Conservation (phyloP, 2,797 vertebrate species). For the Nyctibius grandis region DNA sequence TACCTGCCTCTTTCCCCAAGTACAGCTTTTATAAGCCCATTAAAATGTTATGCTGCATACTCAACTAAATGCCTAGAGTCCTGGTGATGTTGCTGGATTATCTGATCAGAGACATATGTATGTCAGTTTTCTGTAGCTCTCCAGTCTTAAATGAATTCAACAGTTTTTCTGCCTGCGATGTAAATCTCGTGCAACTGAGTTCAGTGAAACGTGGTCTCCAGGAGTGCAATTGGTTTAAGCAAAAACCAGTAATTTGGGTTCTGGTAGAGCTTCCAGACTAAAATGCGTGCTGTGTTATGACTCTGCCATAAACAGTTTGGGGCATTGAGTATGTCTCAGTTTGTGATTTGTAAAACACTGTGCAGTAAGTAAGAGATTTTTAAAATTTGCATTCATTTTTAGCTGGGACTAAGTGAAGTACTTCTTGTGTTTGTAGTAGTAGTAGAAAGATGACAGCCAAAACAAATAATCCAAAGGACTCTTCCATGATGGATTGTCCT, state of each 20-base stretch:
- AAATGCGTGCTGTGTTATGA: background rate
- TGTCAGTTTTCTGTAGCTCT: background rate
- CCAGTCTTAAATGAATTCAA: background rate
- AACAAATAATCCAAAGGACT: background rate
- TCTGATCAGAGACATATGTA: background rate
- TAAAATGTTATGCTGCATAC: background rate
- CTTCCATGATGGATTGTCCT: background rate
- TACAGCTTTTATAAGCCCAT: background rate
- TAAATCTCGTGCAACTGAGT: background rate
- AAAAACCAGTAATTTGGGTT: background rate
- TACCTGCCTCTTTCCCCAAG: background rate
- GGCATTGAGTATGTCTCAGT: background rate
- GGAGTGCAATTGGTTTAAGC: background rate
- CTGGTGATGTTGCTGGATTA: background rate
- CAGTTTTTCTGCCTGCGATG: background rate
- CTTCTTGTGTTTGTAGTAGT: background rate
- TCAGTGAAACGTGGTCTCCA: background rate
- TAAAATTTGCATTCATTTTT: background rate
- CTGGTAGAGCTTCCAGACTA: background rate
- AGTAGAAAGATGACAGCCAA: background rate
- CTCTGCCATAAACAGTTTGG: background rate
- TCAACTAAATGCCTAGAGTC: background rate
- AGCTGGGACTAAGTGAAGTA: background rate
- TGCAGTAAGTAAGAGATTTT: background rate
- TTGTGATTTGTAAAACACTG: background rate